Conservation (phyloP, 2,113 vertebrate species). For the Albula goreensis region DNA sequence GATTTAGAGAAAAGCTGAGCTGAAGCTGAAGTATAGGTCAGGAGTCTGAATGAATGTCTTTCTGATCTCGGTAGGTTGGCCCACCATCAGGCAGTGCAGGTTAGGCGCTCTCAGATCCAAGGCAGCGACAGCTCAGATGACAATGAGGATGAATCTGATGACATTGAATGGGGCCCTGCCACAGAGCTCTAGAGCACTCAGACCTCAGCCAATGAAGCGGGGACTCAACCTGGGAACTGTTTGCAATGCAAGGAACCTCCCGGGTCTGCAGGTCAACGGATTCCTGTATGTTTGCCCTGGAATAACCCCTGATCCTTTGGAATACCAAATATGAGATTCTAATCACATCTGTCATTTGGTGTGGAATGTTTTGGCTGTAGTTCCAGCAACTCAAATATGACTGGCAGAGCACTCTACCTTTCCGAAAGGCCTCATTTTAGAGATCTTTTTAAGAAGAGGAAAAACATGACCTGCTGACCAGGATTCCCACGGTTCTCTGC, state of each 20-base stretch:
- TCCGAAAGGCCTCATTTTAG: not conserved
- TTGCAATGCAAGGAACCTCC: not conserved
- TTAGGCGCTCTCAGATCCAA: slow-evolving; percentile 79
- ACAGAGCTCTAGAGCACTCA: slow-evolving; percentile 80
- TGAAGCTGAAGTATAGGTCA: not conserved
- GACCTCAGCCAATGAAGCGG: not conserved
- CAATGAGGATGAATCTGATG: slow-evolving; percentile 53
- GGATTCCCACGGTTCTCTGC: not conserved
- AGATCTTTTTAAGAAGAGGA: not conserved
- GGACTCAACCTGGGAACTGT: not conserved
- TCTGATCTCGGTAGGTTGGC: slow-evolving; percentile 67
- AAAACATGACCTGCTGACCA: not conserved
- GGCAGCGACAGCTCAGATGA: slow-evolving; percentile 78
- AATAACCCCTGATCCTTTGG: slow-evolving; percentile 15
- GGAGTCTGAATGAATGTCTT: not conserved
- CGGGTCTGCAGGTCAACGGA: not conserved
- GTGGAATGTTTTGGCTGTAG: slow-evolving; percentile 25
- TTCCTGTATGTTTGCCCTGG: slow-evolving; percentile 1
- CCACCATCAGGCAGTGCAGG: slow-evolving; percentile 76
- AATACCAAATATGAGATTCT: not conserved
- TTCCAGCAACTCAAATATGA: not conserved
- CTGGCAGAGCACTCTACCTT: not conserved
- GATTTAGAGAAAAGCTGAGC: not conserved
- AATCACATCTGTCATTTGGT: not conserved
- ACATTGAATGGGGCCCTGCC: slow-evolving; percentile 88